Percentiles rank a stretch among this genome's conserved stretches.
Conservation (phyloP, 2,797 vertebrate genomes). For the Heterohyrax brucei region DNA sequence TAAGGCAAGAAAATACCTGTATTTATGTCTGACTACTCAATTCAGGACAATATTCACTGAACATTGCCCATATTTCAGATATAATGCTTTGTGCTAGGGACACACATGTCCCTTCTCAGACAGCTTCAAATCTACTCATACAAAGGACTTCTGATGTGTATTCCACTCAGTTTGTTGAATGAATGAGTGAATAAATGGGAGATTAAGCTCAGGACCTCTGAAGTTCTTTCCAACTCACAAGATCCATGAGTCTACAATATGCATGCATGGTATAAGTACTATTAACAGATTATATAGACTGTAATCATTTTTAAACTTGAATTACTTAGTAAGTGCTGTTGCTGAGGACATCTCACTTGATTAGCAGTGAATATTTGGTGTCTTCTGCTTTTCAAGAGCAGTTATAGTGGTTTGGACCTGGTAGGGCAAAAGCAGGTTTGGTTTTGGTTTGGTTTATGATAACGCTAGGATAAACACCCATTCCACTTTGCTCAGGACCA, state of each 20-base stretch:
- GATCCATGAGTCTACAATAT: not conserved
- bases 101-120: not conserved
- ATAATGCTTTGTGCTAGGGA: not conserved
- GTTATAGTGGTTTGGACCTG: not conserved
- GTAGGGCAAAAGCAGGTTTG: not conserved
- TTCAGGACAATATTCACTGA: not conserved
- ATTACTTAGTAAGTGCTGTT: not conserved
- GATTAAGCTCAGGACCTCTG: not conserved
- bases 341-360: not conserved
- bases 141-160: constrained; percentile 2
- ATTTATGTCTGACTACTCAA: not conserved
- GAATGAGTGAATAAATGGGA: not conserved
- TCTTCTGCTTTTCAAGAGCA: not conserved
- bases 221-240: not conserved
- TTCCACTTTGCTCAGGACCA: not conserved
- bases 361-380: not conserved
- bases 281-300: not conserved
- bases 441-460: not conserved
- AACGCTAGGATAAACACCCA: not conserved
- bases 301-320: constrained; percentile 14
- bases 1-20: not conserved
- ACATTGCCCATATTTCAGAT: not conserved
- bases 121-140: not conserved
- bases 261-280: not conserved
- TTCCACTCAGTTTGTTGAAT: not conserved